Evolutionary conservation across 1,140 invertebrate genomes (phyloP), one percentile per base, ranked within the genome.

Genomic region (Zaprionus gabonicus): DNA sequence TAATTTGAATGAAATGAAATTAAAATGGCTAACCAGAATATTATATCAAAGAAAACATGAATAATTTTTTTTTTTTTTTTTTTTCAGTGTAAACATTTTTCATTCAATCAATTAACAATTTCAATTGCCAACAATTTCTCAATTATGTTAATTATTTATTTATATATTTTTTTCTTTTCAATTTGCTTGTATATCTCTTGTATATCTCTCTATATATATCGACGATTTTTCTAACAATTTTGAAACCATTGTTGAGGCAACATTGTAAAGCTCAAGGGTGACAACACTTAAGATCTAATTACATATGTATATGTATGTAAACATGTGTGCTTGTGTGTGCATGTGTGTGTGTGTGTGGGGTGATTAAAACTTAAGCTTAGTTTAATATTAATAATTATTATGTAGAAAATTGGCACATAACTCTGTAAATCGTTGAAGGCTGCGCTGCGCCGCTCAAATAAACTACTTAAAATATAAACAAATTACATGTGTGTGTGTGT

Each of bases 211-310:
- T 41, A 20, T 57, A 17, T 57, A 10, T 57, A 36, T 34, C 17
- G 56, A 27, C 4, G 9, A 28, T 5, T 36, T 78, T 70, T 74
- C 70, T 74, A 74, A 74, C 70, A 78, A 74, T 75, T 74, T 82
- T 70, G 85, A 90, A 90, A 90, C 85, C 85, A 86, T 91, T 82
- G 81, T 90, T 90, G 85, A 90, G 85, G 85, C 85, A 90, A 90
- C 85, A 90, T 76, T 91, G 85, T 90, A 90, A 90, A 90, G 85
- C 85, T 90, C 85, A 90, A 85, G 85, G 85, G 82, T 90, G 82
- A 80, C 86, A 90, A 90, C 85, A 90, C 85, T 90, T 90, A 90
- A 15, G 51, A 20, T 27, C 85, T 80, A 73, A 71, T 27, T 87
- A 80, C 9, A 57, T 64, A 58, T 69, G 49, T 71, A n/a, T 63